Conservation (phyloP, 2,888 invertebrate genomes). For the Lypha dubia region DNA sequence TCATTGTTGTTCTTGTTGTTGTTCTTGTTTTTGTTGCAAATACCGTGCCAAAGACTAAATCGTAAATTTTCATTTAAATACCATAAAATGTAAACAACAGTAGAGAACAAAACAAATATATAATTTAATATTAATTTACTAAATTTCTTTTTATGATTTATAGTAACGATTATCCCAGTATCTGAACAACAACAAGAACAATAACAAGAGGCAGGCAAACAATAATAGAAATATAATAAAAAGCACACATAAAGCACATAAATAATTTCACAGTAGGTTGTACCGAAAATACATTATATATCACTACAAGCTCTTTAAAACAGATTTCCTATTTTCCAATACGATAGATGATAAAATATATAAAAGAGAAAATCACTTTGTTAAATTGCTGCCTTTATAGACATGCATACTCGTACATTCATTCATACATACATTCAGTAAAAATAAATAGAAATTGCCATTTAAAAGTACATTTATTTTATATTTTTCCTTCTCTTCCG, state of each 20-base stretch:
- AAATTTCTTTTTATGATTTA: conserved; percentile 70
- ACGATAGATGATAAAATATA: neutral
- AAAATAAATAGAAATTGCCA: conserved; percentile 11
- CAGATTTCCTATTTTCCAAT: neutral
- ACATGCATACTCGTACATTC: too few species aligned
- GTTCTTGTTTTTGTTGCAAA: neutral
- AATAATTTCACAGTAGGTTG: conserved; percentile 34
- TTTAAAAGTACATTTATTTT: neutral
- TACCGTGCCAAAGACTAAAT: conserved; percentile 60
- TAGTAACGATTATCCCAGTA: conserved; percentile 60
- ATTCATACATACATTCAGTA: too few species aligned
- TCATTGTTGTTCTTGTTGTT: neutral
- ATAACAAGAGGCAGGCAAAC: conserved; percentile 40
- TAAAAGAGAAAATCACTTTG: neutral
- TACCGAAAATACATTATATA: conserved; percentile 4
- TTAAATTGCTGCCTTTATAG: neutral
- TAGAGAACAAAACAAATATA: conserved; percentile 48
- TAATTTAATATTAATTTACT: conserved; percentile 68
- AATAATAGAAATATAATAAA: conserved; percentile 10
- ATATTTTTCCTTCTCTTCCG: neutral
- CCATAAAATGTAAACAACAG: conserved; percentile 57
- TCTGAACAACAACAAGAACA: conserved; percentile 59
- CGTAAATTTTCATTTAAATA: conserved; percentile 71
- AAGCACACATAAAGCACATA: conserved; percentile 16
- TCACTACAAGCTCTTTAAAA: neutral